Conservation (phyloP, 2,888 invertebrate species). For the Odontocerum albicorne region DNA sequence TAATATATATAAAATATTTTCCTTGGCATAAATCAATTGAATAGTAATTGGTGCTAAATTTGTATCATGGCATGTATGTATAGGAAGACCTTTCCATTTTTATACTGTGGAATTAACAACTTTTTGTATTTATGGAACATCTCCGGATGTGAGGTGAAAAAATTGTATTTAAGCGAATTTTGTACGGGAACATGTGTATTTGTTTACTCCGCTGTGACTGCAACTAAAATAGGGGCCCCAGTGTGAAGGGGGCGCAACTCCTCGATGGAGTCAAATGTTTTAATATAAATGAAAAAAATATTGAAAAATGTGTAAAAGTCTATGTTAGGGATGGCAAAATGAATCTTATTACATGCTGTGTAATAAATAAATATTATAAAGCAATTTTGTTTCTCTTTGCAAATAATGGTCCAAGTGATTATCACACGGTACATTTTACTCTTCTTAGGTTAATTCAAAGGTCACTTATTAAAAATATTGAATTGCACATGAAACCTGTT, state of each 20-base stretch:
- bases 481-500: not conserved
- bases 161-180: slow-evolving; percentile 31
- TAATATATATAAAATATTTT: too few species aligned
- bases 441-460: not conserved
- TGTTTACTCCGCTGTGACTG: slow-evolving; percentile 35
- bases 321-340: slow-evolving; percentile 36
- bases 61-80: too few species aligned
- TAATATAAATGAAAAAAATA: slow-evolving; percentile 9
- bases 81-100: too few species aligned
- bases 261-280: slow-evolving; percentile 5
- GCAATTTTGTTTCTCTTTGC: not conserved
- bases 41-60: too few species aligned
- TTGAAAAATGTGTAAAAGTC: slow-evolving; percentile 12
- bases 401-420: not conserved
- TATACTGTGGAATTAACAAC: slow-evolving; percentile 1
- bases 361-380: slow-evolving; percentile 32
- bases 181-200: slow-evolving; percentile 33
- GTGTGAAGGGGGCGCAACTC: not conserved
- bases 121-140: not conserved
- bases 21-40: too few species aligned
- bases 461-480: slow-evolving; percentile 1
- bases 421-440: too few species aligned
- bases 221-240: slow-evolving; percentile 24
- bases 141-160: not conserved
- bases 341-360: slow-evolving; percentile 34